Evolutionary conservation across 2,797 vertebrate species (phyloP), one percentile per base, ranked within the genome.

Genomic region (Oryzias sinensis): DNA sequence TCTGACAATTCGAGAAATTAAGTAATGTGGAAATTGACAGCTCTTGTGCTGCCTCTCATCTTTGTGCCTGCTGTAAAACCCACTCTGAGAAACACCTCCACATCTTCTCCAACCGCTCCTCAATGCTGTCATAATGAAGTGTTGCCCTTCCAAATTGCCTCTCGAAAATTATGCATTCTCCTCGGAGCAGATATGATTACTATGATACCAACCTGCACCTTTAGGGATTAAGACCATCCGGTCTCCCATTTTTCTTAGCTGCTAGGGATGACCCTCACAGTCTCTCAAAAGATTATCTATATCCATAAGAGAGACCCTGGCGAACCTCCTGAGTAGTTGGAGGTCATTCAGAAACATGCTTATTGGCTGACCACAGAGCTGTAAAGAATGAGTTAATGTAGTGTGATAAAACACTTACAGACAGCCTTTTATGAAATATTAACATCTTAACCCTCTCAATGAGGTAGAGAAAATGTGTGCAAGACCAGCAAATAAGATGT

Each of bases 131-230:
- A 53, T 79, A 69, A 87, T 78, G 80, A 81, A 64, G 73, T 79
- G 77, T 86, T 80, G 53, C 76, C 85, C 77, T 71, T 69, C 67
- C 62, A 82, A 86, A 85, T 82, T 75, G 70, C 74, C 67, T 24
- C 73, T 72, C 62, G 68, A 89, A 75, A 89, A 87, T 85, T 83
- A 89, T 82, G 80, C 82, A 87, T 86, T 48, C 65, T 46, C 66
- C 72, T 85, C 84, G 65, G 63, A 79, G 60, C 73, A 76, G 82
- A 87, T 72, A 82, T 76, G 80, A 83, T 89, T 87, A 84, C 88
- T 85, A 82, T 49, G 65, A 74, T 68, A 70, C 49, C 77, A 55
- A 73, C 72, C 79, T 74, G 76, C 71, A 77, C 74, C 67, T 79
- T 18, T 56, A 22, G 74, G 83, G 84, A 81, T 84, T 74, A 68